Percentiles rank a stretch among this genome's conserved stretches.
phyloP scores from a whole-genome alignment of 2,888 invertebrate genomes.

The Trypoxylon attenuatum region DNA sequence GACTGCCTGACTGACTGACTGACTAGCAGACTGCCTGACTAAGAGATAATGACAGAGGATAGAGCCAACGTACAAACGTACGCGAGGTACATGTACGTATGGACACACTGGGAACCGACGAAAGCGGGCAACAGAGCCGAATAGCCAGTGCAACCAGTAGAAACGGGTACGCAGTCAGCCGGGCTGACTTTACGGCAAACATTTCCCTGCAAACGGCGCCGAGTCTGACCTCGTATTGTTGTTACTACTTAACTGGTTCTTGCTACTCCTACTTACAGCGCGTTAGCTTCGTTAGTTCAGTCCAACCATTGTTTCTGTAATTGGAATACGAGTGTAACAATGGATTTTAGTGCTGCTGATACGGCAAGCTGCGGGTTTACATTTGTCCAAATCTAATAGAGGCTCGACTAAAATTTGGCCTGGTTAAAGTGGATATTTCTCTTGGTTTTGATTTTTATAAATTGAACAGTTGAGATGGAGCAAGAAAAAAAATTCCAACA shows the following conservation, averaged over 20 bases:
- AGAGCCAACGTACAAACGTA: not conserved
- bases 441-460: too few species aligned
- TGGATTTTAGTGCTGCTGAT: too few species aligned
- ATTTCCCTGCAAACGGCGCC: slow-evolving; percentile 26
- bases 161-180: slow-evolving; percentile 36
- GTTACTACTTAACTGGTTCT: slow-evolving; percentile 53
- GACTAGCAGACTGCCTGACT: too few species aligned
- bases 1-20: too few species aligned
- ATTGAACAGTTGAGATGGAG: too few species aligned
- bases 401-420: too few species aligned
- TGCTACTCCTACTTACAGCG: slow-evolving; percentile 51
- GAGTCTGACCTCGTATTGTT: slow-evolving; percentile 46
- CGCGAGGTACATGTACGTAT: not conserved
- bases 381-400: too few species aligned
- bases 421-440: too few species aligned
- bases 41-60: too few species aligned
- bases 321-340: slow-evolving; percentile 40
- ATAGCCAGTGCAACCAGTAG: slow-evolving; percentile 18
- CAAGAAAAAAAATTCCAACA: too few species aligned
- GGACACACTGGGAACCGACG: not conserved
- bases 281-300: slow-evolving; percentile 43
- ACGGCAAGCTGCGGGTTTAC: too few species aligned
- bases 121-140: slow-evolving; percentile 2
- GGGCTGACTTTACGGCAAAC: slow-evolving; percentile 32
- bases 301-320: slow-evolving; percentile 44